Evolutionary conservation across 2,797 vertebrate species (phyloP), one percentile per base, ranked within the genome.

Genomic region (Rhodeus uyekii): DNA sequence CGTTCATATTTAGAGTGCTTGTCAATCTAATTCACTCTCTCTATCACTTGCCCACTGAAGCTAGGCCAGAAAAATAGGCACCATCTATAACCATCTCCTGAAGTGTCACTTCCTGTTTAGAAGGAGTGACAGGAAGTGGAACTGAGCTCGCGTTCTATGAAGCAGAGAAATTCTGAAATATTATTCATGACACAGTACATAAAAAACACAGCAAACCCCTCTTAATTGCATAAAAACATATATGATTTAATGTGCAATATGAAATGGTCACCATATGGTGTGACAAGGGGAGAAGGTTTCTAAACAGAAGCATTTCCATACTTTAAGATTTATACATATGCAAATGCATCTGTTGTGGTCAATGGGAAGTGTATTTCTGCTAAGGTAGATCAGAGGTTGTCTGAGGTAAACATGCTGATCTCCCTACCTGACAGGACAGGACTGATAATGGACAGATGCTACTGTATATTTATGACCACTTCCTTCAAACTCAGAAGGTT

Each of bases 381-480:
- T 76, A 85, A 83, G 87, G 67, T 50, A 75, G 73, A 83, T 86
- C 85, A 88, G 53, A 36, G 55, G 69, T 85, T 86, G 83, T 84
- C 38, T 19, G n/a, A 32, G 60, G 55, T 36, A 79, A 75, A 85
- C 50, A 48, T 10, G 83, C 24, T 24, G 60, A 82, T 34, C 58
- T 39, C 74, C 82, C 65, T 60, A 65, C 46, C 39, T 82, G 78
- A 48, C 82, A 84, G 76, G 63, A 74, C 65, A 80, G 64, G 55
- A 50, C 84, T 75, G 67, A 81, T 78, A 46, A 64, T 71, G 72
- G 83, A 87, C 89, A 90, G 87, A 76, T 90, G 88, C 85, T 87
- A 75, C 73, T 89, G 87, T 88, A 87, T 90, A 90, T 89, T 88
- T 87, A 90, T 90, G 84, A 89, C 74, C 64, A 78, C 63, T 81